Evolutionary conservation across 2,797 vertebrate genomes (phyloP).

Genomic region (Sebastes jordani): DNA sequence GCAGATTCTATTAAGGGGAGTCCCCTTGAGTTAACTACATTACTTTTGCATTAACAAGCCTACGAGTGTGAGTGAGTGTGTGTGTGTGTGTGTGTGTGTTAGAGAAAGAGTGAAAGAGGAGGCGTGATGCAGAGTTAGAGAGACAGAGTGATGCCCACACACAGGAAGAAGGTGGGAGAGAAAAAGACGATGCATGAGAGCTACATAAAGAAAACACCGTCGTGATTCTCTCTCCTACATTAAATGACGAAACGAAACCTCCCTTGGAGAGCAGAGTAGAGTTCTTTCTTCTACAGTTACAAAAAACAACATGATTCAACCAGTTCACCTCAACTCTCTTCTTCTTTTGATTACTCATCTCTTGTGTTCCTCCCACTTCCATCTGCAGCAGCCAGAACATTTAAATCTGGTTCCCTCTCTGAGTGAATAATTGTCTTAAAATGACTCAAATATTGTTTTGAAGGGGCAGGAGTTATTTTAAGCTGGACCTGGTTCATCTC

Average conservation of each 20-base stretch:
- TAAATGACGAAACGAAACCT: constrained; percentile 7
- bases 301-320: constrained; percentile 9
- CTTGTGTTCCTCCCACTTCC: constrained; percentile 44
- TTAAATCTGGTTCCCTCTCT: neutral
- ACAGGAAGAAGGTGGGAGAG: constrained; percentile 25
- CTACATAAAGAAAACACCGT: neutral
- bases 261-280: neutral
- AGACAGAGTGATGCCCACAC: constrained; percentile 29
- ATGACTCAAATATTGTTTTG: neutral
- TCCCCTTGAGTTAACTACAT: constrained; percentile 19
- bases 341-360: constrained; percentile 32
- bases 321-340: neutral
- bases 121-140: neutral
- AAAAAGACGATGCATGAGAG: neutral
- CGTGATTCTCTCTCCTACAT: constrained; percentile 6
- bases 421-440: neutral
- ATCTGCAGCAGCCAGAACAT: constrained; percentile 23
- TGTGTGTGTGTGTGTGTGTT: neutral
- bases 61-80: neutral
- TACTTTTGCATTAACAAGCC: constrained; percentile 26
- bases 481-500: neutral
- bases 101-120: neutral
- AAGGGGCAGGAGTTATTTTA: neutral
- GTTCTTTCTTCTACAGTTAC: neutral
- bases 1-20: constrained; percentile 13